phyloP scores from a whole-genome alignment of 2,888 invertebrate genomes.

The Entomobrya proxima region DNA sequence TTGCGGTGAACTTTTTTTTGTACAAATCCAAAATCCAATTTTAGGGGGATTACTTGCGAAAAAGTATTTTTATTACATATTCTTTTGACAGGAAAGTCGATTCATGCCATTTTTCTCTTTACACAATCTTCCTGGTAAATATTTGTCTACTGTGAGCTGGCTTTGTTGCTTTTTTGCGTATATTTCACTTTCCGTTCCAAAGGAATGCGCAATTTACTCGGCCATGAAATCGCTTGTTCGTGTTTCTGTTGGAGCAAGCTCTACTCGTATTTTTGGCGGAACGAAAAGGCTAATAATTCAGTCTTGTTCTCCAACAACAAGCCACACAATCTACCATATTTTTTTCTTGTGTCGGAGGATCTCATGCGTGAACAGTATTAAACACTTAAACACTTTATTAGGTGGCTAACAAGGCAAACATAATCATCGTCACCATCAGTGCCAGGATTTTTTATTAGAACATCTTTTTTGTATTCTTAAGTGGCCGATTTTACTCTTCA shows the following conservation, averaged over 20 bases:
- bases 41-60: neutral
- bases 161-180: constrained; percentile 6
- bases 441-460: neutral
- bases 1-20: neutral
- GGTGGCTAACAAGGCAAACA: constrained; percentile 51
- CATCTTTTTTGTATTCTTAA: neutral
- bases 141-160: neutral
- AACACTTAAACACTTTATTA: constrained; percentile 67
- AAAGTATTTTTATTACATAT: no score
- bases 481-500: constrained; percentile 31
- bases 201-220: constrained; percentile 50
- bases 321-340: neutral
- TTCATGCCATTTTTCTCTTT: neutral
- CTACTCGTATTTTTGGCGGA: constrained; percentile 28
- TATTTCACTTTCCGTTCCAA: constrained; percentile 43
- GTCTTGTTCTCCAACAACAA: neutral
- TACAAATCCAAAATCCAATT: neutral
- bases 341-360: neutral
- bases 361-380: constrained; percentile 52
- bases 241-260: constrained; percentile 14
- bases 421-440: constrained; percentile 4
- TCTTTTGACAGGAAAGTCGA: neutral
- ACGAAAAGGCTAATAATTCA: constrained; percentile 46
- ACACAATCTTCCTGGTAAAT: neutral
- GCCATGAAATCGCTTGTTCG: constrained; percentile 50